phyloP scores from a whole-genome alignment of 2,888 invertebrate genomes.

The Lithophane leautieri region DNA sequence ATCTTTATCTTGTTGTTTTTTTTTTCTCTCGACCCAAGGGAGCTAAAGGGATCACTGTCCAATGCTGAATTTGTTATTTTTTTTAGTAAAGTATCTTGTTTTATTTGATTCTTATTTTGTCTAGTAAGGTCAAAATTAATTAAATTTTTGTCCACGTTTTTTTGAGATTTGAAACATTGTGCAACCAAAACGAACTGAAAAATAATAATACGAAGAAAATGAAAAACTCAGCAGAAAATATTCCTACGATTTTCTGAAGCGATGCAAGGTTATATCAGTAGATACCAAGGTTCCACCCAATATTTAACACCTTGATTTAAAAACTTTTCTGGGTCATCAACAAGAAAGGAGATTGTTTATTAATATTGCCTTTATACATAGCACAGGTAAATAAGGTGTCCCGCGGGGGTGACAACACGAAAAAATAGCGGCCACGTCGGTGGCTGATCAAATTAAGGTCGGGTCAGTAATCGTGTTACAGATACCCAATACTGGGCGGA shows the following conservation, averaged over 20 bases:
- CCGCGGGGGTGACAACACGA: conserved; percentile 76
- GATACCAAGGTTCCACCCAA: background rate
- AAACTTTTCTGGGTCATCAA: conserved; percentile 53
- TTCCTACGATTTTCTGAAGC: background rate
- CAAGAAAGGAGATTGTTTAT: conserved; percentile 59
- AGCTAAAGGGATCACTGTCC: conserved; percentile 80
- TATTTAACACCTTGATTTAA: conserved; percentile 43
- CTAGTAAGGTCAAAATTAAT: conserved; percentile 29
- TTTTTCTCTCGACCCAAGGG: conserved; percentile 77
- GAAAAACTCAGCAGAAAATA: background rate
- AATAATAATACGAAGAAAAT: background rate
- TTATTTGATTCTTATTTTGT: conserved; percentile 62
- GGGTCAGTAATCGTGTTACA: conserved; percentile 90
- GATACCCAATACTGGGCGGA: conserved; percentile 87
- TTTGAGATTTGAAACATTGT: background rate
- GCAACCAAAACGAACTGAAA: background rate
- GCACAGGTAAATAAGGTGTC: conserved; percentile 78
- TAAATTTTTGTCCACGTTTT: conserved; percentile 17
- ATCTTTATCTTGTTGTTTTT: conserved; percentile 79
- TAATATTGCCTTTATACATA: conserved; percentile 68
- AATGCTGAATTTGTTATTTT: conserved; percentile 73
- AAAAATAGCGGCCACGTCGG: conserved; percentile 81
- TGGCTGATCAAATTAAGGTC: conserved; percentile 88
- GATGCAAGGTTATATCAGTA: background rate
- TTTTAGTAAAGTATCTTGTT: conserved; percentile 61